phyloP scores from a whole-genome alignment of 2,113 vertebrate genomes.

The Sinocyclocheilus maitianheensis region DNA sequence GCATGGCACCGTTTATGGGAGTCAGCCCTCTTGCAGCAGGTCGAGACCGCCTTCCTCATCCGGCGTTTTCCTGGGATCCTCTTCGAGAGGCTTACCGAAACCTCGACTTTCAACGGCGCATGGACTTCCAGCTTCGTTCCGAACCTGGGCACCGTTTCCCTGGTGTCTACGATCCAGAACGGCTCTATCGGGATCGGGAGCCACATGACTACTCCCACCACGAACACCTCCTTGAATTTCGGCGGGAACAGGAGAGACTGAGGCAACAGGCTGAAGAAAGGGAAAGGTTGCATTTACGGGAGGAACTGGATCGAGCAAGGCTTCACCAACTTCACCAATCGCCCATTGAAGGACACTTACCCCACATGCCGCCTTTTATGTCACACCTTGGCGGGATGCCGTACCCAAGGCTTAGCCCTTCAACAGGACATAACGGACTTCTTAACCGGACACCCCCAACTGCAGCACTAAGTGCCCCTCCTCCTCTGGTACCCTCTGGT shows the following conservation, averaged over 20 bases:
- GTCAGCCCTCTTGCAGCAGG: conserved; percentile 83
- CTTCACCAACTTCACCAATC: conserved; percentile 90
- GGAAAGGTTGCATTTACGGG: conserved; percentile 85
- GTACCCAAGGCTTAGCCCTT: conserved; percentile 90
- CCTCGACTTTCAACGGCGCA: conserved; percentile 88
- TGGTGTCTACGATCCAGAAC: conserved; percentile 82
- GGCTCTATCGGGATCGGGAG: conserved; percentile 88
- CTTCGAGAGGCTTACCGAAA: conserved; percentile 87
- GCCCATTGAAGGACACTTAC: conserved; percentile 86
- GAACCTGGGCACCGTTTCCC: conserved; percentile 84
- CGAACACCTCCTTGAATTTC: conserved; percentile 85
- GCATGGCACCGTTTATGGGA: conserved; percentile 90
- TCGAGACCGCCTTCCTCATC: conserved; percentile 83
- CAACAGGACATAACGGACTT: conserved; percentile 87
- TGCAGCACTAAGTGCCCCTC: conserved; percentile 88
- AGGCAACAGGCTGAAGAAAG: conserved; percentile 86
- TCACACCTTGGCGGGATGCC: conserved; percentile 87
- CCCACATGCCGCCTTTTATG: conserved; percentile 87
- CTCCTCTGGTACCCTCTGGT: conserved; percentile 87
- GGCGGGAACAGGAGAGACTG: conserved; percentile 87
- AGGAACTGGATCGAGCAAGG: conserved; percentile 89
- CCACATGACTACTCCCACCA: conserved; percentile 91
- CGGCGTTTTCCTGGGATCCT: conserved; percentile 88
- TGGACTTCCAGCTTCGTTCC: conserved; percentile 86
- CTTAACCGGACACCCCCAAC: conserved; percentile 90